Base-by-base conservation (phyloP, 2,797 vertebrate genomes). In the Semotilus atromaculatus region DNA sequence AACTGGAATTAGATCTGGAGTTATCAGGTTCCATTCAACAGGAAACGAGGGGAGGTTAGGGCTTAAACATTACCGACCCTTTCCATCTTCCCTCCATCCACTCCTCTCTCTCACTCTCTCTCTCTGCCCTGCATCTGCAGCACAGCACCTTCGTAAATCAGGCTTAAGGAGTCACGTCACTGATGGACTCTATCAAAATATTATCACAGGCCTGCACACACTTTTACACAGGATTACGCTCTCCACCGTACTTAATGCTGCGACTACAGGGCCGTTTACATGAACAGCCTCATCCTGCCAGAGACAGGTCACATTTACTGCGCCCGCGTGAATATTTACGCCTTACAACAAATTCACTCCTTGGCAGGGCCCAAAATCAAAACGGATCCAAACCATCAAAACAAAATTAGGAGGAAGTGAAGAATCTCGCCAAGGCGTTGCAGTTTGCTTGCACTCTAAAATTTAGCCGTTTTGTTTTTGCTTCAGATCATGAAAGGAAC, bases 151-250 rank as follows among this genome's bases (percentile, higher is more conserved):
- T 89, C 86, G 89, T 93, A 90, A 92, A 93, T 93, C 92, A 88
- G 90, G 85, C 90, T 87, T 88, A 91, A 90, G 84, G 89, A 90
- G 90, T 83, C 83, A 87, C 87, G 83, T 87, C 89, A 89, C 88
- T 93, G 92, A 92, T 91, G 89, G 90, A 88, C 90, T 91, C 92
- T 90, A 92, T 94, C 92, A 93, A 91, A 93, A 92, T 92, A 93
- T 93, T 92, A 94, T 94, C 95, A 92, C 92, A 90, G 88, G 86
- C 89, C 80, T 45, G 76, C 73, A 88, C 91, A 89, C 90, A 90
- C 88, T 92, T 91, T 92, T 70, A 87, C 89, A 86, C 73, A 75
- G 73, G 92, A 94, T 89, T 89, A 89, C 88, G 86, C 89, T 90
- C 58, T 92, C 90, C 82, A 82, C 90, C 88, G 68, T 88, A 89